Evolutionary conservation across 1,140 invertebrate genomes (phyloP).

Genomic region (Patella vulgata): DNA sequence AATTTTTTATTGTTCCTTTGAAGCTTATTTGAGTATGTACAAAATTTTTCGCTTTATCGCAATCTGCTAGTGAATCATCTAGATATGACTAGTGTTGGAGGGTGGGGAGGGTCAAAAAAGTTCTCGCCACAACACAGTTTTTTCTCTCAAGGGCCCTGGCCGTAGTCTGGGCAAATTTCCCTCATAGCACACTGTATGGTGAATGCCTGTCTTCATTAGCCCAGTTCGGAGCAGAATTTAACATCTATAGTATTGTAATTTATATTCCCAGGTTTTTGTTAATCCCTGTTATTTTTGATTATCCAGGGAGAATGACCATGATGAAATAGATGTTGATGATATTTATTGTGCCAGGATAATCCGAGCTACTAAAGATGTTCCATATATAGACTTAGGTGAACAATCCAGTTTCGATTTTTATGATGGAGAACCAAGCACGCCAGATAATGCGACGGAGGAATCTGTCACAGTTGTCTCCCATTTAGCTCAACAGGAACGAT

Average conservation of each 20-base stretch:
- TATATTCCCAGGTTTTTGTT: background rate
- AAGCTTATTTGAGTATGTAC: no score
- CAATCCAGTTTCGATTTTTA: slow-evolving; percentile 34
- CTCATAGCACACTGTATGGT: no score
- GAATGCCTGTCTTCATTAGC: background rate
- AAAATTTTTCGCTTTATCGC: no score
- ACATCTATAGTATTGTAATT: background rate
- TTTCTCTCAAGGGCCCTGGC: no score
- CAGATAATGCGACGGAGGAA: slow-evolving; percentile 41
- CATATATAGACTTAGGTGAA: slow-evolving; percentile 41
- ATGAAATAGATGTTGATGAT: slow-evolving; percentile 45
- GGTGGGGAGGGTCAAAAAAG: no score
- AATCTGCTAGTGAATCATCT: no score
- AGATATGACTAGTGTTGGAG: no score
- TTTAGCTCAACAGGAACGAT: slow-evolving; percentile 47
- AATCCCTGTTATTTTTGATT: no score
- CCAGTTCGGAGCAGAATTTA: background rate
- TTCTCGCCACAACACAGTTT: no score
- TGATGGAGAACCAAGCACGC: slow-evolving; percentile 43
- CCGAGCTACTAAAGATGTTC: slow-evolving; percentile 47
- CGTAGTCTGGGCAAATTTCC: no score
- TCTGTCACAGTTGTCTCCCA: slow-evolving; percentile 37
- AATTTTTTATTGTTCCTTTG: no score
- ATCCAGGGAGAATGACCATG: slow-evolving; percentile 50
- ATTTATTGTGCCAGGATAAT: slow-evolving; percentile 43